Base-by-base conservation (phyloP, 2,113 vertebrate species). In the Corvus moneduloides region DNA sequence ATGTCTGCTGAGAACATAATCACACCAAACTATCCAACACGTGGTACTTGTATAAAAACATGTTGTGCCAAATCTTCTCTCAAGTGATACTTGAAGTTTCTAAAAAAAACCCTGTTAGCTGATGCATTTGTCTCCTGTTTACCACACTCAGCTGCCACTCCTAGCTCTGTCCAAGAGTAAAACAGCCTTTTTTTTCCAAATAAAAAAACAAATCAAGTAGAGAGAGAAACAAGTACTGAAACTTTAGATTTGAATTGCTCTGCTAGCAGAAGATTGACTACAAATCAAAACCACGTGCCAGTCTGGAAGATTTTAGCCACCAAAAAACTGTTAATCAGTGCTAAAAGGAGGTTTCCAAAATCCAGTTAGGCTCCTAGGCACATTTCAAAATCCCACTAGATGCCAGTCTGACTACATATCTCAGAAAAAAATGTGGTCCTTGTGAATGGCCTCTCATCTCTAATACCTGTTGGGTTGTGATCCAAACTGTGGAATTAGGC, bases 311-410 rank as follows among this genome's bases (percentile, higher is more conserved):
- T 95, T 95, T 95, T 74, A 93, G 26, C 33, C 75, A 91, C 88
- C 61, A 74, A 89, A 93, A 93, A 96, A 27, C 55, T 87, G 68
- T 78, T 80, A 52, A 87, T 81, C 7, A 0, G 18, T 43, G 59
- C 24, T 87, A 49, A 92, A 94, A 35, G 17, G 66, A 69, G 55
- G 32, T 33, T 90, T 91, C 85, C 51, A 11, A 95, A 95, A 93
- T 83, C 75, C 41, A 76, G 63, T 69, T 51, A 94, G 77, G 59
- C 55, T 95, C 62, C 43, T 37, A 87, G 90, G 72, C 56, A 86
- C 90, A 86, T 94, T 90, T 93, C 48, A 88, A 71, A 96, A 93
- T 91, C 94, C 92, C 92, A 93, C 92, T 96, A 96, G 93, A 94
- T 95, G 90, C 88, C 87, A 94, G 90, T 95, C 93, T 94, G 84